Evolutionary conservation across 2,797 vertebrate genomes (phyloP), one percentile per base, ranked within the genome.

Genomic region (Halcyon leucocephala): DNA sequence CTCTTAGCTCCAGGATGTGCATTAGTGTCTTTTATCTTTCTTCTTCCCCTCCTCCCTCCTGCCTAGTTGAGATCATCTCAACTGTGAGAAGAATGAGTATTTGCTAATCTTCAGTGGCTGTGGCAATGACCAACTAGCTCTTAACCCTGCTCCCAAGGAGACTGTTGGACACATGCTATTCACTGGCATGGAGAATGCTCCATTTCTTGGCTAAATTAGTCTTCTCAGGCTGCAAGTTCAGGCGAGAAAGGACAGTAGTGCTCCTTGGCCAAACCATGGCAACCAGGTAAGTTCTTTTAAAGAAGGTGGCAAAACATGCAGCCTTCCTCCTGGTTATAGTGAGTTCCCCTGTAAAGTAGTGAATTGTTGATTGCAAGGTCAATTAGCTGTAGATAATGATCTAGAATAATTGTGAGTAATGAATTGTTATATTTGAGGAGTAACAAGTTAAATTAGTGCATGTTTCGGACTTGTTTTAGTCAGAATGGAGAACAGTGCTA

Each of bases 361-460:
- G 3, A 92, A 61, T 48, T 81, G 72, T 41, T 91, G 60, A 71
- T 44, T 80, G 21, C 26, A 31, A 85, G 46, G n/a, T 85, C 86
- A 90, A 87, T 85, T 86, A 90, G 57, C 74, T 91, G 65, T 77
- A 72, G 87, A 93, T 89, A 91, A 94, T 57, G 65, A 93, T 37
- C 46, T 82, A n/a, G 61, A 78, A 71, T 88, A 48, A 42, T 91
- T 89, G n/a, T 24, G 17, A 81, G 65, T 65, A 94, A 78, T 89
- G 82, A 94, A 89, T 76, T 3, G 20, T 83, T 88, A 20, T 35
- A 48, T 88, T 33, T 74, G 85, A 95, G 77, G 49, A 88, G 69
- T 54, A 77, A 26, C 49, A 78, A 71, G 37, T 28, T 55, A 74
- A 89, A 91, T 71, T 89, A 29, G n/a, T 84, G 71, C 60, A 10